These are phyloP conservation scores for Pseudochirops cupreus DNA, from an alignment of 2,797 vertebrate species.

Conservation along the genomic window DNA sequence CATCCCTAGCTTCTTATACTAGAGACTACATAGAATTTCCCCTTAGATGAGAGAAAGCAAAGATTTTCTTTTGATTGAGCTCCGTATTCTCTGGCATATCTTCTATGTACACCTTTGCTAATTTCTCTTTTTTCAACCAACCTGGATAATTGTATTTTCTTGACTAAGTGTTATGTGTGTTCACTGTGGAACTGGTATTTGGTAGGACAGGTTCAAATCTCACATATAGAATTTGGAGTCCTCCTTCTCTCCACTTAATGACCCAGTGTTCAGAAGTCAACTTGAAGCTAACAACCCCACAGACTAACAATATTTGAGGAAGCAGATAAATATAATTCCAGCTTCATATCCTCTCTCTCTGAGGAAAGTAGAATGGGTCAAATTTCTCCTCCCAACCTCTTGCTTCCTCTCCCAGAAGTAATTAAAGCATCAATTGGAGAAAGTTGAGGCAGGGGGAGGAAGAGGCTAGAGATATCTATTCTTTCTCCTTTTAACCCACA, in stretches of 20 bases:
- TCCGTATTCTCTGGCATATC: not conserved
- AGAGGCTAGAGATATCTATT: not conserved
- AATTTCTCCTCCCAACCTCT: not conserved
- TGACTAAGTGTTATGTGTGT: not conserved
- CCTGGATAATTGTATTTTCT: not conserved
- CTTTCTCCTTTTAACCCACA: not conserved
- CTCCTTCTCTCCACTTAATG: not conserved
- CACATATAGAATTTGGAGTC: not conserved
- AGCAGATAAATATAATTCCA: not conserved
- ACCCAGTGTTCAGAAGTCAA: not conserved
- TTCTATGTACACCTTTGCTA: not conserved
- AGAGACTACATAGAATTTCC: not conserved
- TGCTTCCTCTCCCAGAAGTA: not conserved
- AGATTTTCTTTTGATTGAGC: not conserved
- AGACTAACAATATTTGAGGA: not conserved
- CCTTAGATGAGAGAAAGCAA: not conserved
- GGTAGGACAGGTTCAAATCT: not conserved
- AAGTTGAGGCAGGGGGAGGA: rapidly evolving
- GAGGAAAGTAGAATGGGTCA: not conserved
- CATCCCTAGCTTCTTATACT: too few species aligned
- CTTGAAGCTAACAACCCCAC: not conserved
- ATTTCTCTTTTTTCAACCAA: not conserved
- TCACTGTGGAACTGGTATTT: not conserved
- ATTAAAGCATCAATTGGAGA: not conserved
- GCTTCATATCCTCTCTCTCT: not conserved